These are phyloP conservation scores for Drosophila kokeensis DNA, from an alignment of 2,888 invertebrate species.

Conservation along the genomic window DNA sequence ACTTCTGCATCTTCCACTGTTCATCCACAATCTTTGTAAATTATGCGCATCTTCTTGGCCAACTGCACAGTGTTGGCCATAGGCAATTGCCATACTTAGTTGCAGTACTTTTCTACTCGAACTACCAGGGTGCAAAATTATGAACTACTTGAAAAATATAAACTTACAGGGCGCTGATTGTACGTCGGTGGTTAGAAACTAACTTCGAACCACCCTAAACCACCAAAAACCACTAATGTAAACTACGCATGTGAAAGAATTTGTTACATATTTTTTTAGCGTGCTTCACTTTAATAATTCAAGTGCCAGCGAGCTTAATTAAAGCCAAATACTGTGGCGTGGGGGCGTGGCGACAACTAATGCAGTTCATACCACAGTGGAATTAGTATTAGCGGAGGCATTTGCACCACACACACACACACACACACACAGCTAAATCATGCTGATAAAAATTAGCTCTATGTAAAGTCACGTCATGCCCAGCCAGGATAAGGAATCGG, in stretches of 20 bases:
- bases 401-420: slow-evolving; percentile 21
- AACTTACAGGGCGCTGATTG: slow-evolving; percentile 63
- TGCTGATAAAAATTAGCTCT: slow-evolving; percentile 72
- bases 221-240: slow-evolving; percentile 40
- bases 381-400: slow-evolving; percentile 40
- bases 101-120: slow-evolving; percentile 14
- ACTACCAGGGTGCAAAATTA: slow-evolving; percentile 31
- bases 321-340: slow-evolving; percentile 45
- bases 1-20: background rate
- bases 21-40: slow-evolving; percentile 32
- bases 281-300: slow-evolving; percentile 70
- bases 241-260: slow-evolving; percentile 58
- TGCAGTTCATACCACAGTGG: slow-evolving; percentile 56
- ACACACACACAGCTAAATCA: slow-evolving; percentile 66
- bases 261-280: slow-evolving; percentile 61
- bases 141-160: slow-evolving; percentile 68
- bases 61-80: slow-evolving; percentile 41
- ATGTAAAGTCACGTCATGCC: slow-evolving; percentile 70
- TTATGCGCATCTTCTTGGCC: slow-evolving; percentile 43
- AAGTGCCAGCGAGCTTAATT: slow-evolving; percentile 64
- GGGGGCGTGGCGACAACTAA: slow-evolving; percentile 52
- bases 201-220: slow-evolving; percentile 1
- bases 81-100: slow-evolving; percentile 41
- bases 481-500: background rate
- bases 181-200: slow-evolving; percentile 12